Percentiles rank a stretch among this genome's conserved stretches.
Conservation (phyloP, 2,888 invertebrate species). For the Tetranychus piercei region DNA sequence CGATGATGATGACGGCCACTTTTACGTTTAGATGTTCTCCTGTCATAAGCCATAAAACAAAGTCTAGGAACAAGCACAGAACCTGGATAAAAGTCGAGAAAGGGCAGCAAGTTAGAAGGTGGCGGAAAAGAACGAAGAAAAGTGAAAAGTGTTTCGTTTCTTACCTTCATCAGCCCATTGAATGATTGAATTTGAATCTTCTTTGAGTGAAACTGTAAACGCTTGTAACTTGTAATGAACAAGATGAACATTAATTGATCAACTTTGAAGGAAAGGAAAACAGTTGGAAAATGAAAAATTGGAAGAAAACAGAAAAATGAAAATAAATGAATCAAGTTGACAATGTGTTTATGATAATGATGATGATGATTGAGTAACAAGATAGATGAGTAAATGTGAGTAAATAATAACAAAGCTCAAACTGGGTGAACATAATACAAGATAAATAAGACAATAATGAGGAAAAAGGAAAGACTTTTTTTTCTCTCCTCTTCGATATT, state of each 20-base stretch:
- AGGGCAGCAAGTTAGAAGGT: background rate
- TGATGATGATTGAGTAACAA: background rate
- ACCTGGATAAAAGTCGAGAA: background rate
- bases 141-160: background rate
- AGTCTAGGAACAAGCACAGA: too few species aligned
- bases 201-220: background rate
- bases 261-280: too few species aligned
- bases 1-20: background rate
- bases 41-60: constrained; percentile 2
- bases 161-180: background rate
- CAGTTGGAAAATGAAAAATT: too few species aligned
- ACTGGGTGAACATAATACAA: too few species aligned
- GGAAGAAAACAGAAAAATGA: too few species aligned
- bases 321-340: background rate
- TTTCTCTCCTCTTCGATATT: background rate
- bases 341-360: background rate
- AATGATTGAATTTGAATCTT: background rate
- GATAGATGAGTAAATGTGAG: background rate
- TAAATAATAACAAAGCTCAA: too few species aligned
- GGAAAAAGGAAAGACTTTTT: background rate
- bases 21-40: background rate
- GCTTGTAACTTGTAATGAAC: too few species aligned
- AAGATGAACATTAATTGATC: too few species aligned
- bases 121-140: too few species aligned
- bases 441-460: too few species aligned